Base-by-base conservation (phyloP, 2,888 invertebrate genomes). In the Eugnorisma glareosa region DNA sequence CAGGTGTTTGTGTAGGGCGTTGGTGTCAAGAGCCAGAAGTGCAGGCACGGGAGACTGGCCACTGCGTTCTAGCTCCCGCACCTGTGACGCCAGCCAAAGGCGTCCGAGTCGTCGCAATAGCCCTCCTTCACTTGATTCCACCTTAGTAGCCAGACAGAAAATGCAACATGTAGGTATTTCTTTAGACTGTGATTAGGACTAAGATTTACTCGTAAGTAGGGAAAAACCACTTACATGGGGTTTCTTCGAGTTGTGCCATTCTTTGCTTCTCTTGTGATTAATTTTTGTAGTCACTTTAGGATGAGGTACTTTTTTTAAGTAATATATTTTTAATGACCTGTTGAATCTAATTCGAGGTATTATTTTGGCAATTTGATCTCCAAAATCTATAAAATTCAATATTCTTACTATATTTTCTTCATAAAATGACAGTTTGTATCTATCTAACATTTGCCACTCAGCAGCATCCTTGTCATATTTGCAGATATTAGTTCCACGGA, bases 31-130 rank as follows among this genome's bases (percentile, higher is more conserved):
- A n/a, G 99, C 99, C 61, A 99, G 97, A 91, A 99, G 98, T 0
- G 99, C 98, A 0, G 99, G 99, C 57, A 96, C 94, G 59, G 97
- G 95, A 1, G 96, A 94, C 79, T 97, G 97, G 24, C 98, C 97
- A 88, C 98, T 97, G 84, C 97, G 98, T 94, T 99, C 99, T 83
- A 99, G 94, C 83, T 98, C 98, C 66, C 98, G 97, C 31, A 99
- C 99, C 93, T 99, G 99, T 11, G 99, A 98, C 88, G 98, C 98
- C 74, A 99, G 96, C 98, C 99, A 99, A 77, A 99, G 96, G 88
- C 98, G 98, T 5, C 99, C 99, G 97, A 99, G 98, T 73, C 98
- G 98, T 82, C 98, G 97, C 97, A 98, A 98, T 83, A 98, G 93
- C 79, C 97, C 97, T 69, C 97, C 97, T 77, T 93, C 93, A 54